phyloP scores from a whole-genome alignment of 1,140 invertebrate species.

The Phenacoccus solenopsis region DNA sequence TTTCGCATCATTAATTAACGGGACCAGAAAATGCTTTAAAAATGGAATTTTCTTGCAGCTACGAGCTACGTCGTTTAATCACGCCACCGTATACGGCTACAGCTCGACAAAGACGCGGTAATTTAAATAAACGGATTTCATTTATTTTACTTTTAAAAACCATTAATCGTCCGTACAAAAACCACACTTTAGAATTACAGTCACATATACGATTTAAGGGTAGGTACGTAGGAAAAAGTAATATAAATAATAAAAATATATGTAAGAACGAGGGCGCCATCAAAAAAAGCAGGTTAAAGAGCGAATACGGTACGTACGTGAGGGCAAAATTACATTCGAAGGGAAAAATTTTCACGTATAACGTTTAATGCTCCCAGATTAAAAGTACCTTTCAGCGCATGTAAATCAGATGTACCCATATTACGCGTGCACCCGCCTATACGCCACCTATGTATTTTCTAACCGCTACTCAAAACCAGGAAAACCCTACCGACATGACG shows the following conservation, averaged over 20 bases:
- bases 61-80: no score
- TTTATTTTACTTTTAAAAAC: no score
- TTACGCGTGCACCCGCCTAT: not conserved
- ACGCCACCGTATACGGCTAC: no score
- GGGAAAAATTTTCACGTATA: conserved; percentile 14
- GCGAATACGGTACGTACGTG: not conserved
- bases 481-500: conserved; percentile 1
- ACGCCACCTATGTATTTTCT: conserved; percentile 6
- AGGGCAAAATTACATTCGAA: conserved; percentile 5
- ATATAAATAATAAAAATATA: not conserved
- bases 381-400: conserved; percentile 15
- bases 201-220: not conserved
- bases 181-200: no score
- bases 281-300: conserved; percentile 9
- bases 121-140: no score
- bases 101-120: no score
- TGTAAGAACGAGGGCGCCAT: not conserved
- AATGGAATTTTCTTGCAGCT: no score
- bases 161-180: no score
- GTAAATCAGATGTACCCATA: conserved; percentile 15
- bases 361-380: conserved; percentile 12
- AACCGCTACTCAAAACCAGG: conserved; percentile 9
- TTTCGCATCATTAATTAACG: no score
- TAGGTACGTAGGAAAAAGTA: not conserved
- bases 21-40: no score